Conservation (phyloP, 2,113 vertebrate genomes). For the Nycticebus coucang region DNA sequence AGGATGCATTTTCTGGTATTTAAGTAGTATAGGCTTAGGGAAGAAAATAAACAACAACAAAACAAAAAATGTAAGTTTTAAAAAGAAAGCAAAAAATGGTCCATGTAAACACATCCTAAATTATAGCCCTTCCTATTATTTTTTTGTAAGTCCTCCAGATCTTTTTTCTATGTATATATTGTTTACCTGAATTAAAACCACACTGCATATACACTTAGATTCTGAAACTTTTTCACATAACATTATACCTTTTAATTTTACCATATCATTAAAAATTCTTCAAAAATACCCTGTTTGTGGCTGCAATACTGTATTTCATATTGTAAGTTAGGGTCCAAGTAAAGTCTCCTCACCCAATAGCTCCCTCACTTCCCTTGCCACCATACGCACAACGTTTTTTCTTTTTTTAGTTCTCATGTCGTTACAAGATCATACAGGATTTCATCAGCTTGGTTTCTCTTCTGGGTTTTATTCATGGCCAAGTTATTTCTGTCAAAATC, state of each 20-base stretch:
- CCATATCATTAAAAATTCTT: not conserved
- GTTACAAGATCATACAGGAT: not conserved
- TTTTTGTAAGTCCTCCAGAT: not conserved
- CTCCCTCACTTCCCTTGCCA: not conserved
- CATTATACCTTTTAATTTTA: not conserved
- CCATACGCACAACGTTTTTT: not conserved
- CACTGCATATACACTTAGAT: not conserved
- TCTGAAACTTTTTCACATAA: not conserved
- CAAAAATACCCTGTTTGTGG: not conserved
- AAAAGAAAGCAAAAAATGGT: not conserved
- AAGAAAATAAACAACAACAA: not conserved
- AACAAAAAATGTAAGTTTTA: not conserved
- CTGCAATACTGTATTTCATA: not conserved
- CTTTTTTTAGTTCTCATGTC: not conserved
- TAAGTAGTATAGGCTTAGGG: not conserved
- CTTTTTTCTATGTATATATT: not conserved
- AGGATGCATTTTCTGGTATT: not conserved
- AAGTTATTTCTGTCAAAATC: slow-evolving; percentile 26
- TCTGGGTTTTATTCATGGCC: slow-evolving; percentile 30
- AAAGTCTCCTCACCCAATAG: not conserved
- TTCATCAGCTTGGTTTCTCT: slow-evolving; percentile 1
- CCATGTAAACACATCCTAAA: not conserved
- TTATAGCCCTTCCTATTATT: not conserved
- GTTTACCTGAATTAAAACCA: slow-evolving; percentile 40
- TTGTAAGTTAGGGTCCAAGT: not conserved